Base-by-base conservation (phyloP, 1,140 invertebrate species). In the Drepana arcuata region DNA sequence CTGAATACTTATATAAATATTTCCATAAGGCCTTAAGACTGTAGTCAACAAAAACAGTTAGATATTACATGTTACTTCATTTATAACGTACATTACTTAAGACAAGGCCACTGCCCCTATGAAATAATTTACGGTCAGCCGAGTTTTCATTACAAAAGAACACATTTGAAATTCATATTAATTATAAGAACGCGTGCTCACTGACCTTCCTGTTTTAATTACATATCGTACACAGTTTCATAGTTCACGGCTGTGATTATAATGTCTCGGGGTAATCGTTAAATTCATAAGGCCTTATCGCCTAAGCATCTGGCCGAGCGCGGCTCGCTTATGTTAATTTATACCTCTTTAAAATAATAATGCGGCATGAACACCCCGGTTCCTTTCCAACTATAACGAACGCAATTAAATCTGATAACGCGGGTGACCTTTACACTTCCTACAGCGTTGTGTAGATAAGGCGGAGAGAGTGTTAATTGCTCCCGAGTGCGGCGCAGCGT, bases 181-280 rank as follows among this genome's bases (percentile, higher is more conserved):
- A 75, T 80, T 80, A 75, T 64, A 63, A 58, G 68, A 56, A 65
- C 58, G 39, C 44, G 59, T 81, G 72, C 77, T 70, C 73, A 77
- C 62, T 81, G 77, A 81, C 77, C 77, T 78, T 81, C 67, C 69
- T 50, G 55, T 59, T 72, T 66, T 78, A 78, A 78, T 78, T 74
- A 70, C 50, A 59, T 45, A 48, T 44, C 56, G 48, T 62, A 48
- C 54, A 48, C 47, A 41, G 64, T 62, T 69, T 68, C 75, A 81
- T 79, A 81, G 77, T 81, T 81, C 77, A 81, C 77, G 73, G 77
- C 63, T 72, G 55, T 74, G 68, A 77, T 77, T 75, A 79, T 68
- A 74, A 65, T 69, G 67, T 75, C 69, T 72, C 46, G 58, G 32
- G 31, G n/a, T n/a, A 29, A 57, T 62, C 61, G 46, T 71, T 65